A percentile compares a stretch with the other conserved stretches of the same genome.
These are phyloP conservation scores for Hypomesus transpacificus DNA, from an alignment of 2,113 vertebrate genomes.

Conservation along the genomic window DNA sequence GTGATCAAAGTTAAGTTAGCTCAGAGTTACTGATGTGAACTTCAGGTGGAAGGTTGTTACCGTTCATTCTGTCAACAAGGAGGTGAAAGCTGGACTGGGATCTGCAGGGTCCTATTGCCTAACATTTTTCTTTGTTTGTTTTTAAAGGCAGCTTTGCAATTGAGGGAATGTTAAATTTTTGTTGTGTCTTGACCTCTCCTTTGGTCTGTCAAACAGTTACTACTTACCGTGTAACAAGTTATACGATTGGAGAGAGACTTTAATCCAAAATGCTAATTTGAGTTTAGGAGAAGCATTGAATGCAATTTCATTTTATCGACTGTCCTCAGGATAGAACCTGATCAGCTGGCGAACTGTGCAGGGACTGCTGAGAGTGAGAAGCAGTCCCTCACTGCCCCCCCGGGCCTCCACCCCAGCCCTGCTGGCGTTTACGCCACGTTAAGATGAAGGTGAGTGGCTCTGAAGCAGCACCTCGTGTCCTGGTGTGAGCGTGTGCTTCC, in stretches of 20 bases:
- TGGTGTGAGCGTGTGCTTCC: too few relatives aligned
- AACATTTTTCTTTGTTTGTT: constrained; percentile 42
- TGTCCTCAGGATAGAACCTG: too few relatives aligned
- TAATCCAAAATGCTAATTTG: too few relatives aligned
- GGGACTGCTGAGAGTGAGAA: too few relatives aligned
- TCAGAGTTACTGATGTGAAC: constrained; percentile 24
- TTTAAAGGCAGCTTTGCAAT: not conserved
- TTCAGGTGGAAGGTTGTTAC: constrained; percentile 9
- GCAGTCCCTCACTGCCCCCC: too few relatives aligned
- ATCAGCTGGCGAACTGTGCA: too few relatives aligned
- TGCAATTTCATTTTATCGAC: too few relatives aligned
- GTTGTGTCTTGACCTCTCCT: constrained; percentile 14
- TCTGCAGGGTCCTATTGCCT: constrained; percentile 68
- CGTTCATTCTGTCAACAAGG: constrained; percentile 54
- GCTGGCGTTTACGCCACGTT: too few relatives aligned
- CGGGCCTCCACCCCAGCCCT: too few relatives aligned
- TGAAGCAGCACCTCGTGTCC: too few relatives aligned
- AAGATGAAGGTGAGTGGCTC: too few relatives aligned
- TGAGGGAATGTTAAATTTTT: not conserved
- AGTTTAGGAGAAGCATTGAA: too few relatives aligned
- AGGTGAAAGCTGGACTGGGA: constrained; percentile 44
- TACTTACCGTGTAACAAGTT: constrained; percentile 25
- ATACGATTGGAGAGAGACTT: not conserved
- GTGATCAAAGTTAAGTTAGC: constrained; percentile 21
- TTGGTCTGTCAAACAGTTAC: constrained; percentile 23